Percentiles rank a stretch among this genome's conserved stretches.
Conservation (phyloP, 2,113 vertebrate species). For the Clinocottus analis region DNA sequence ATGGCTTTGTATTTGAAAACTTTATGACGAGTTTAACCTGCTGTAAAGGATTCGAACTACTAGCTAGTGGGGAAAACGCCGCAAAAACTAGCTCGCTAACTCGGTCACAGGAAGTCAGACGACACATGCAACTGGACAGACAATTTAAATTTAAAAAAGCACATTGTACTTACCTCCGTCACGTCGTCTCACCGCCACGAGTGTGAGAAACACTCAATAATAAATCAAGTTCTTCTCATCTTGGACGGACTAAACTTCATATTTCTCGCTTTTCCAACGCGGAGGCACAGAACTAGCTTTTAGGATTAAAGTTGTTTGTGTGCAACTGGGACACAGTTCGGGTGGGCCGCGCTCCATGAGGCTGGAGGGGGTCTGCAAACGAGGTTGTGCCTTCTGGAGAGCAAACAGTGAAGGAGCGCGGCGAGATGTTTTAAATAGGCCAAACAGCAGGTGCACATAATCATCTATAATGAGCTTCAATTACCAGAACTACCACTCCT, state of each 20-base stretch:
- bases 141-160: too few species aligned
- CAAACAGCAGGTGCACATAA: conserved; percentile 51
- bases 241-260: neutral
- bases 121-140: too few species aligned
- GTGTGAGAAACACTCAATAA: too few species aligned
- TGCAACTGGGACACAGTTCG: neutral
- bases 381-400: neutral
- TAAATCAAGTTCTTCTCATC: neutral
- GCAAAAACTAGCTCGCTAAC: too few species aligned
- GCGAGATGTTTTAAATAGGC: conserved; percentile 30
- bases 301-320: neutral
- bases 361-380: neutral
- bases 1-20: too few species aligned
- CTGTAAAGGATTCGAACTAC: too few species aligned
- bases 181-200: too few species aligned
- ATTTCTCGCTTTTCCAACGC: neutral
- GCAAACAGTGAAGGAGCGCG: neutral
- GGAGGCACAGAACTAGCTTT: neutral
- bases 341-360: neutral
- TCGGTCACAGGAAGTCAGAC: too few species aligned
- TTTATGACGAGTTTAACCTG: too few species aligned
- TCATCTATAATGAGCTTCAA: conserved; percentile 52
- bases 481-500: conserved; percentile 27
- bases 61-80: too few species aligned
- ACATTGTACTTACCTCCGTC: too few species aligned